Percentiles rank a stretch among this genome's conserved stretches.
Evolutionary conservation across 2,113 vertebrate genomes (phyloP).

Genomic region (Nesogale talazaci): DNA sequence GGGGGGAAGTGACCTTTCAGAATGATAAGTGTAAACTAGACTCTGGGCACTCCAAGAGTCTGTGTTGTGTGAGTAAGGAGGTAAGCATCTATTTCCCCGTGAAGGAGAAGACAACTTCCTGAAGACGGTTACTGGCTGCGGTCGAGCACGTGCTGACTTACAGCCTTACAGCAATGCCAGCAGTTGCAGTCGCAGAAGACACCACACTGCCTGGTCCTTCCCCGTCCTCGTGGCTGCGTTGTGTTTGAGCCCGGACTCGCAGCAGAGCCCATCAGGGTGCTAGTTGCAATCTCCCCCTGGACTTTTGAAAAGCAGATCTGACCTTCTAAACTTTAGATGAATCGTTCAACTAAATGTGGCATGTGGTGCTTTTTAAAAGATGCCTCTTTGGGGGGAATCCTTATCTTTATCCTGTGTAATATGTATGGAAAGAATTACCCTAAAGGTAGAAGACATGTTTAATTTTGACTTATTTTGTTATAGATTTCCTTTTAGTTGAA

Average conservation of each 20-base stretch:
- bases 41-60: not conserved
- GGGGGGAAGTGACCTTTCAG: not conserved
- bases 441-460: slow-evolving; percentile 42
- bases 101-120: not conserved
- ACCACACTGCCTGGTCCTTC: too few species aligned
- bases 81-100: not conserved
- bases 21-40: slow-evolving; percentile 42
- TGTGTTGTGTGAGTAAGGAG: not conserved
- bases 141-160: too few species aligned
- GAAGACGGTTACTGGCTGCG: too few species aligned
- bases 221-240: too few species aligned
- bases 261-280: not conserved
- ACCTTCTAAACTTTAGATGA: not conserved
- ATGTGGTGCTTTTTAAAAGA: not conserved
- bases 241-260: too few species aligned
- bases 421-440: slow-evolving; percentile 34
- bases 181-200: too few species aligned
- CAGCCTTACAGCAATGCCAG: too few species aligned
- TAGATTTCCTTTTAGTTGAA: slow-evolving; percentile 29
- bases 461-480: slow-evolving; percentile 51
- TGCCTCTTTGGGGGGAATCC: not conserved
- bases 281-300: not conserved
- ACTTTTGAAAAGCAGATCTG: slow-evolving; percentile 22
- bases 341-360: not conserved
- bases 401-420: slow-evolving; percentile 13